phyloP scores from a whole-genome alignment of 2,888 invertebrate species.

The Leptopilina myrica region DNA sequence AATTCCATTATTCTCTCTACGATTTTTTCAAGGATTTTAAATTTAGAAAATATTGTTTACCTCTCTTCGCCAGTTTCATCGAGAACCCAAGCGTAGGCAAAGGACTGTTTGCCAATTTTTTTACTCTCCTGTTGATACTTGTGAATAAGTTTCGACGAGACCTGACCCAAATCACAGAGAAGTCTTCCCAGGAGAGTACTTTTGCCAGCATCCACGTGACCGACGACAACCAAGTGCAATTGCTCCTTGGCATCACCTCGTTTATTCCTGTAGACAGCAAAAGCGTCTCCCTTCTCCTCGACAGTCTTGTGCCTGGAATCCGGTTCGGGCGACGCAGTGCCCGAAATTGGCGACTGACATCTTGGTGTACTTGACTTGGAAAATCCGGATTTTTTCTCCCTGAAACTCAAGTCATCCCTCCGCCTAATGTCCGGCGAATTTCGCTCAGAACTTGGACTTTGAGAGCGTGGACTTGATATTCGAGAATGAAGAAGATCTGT shows the following conservation, averaged over 20 bases:
- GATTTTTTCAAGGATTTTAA: no score
- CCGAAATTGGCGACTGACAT: constrained; percentile 84
- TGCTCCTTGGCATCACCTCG: constrained; percentile 90
- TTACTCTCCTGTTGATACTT: constrained; percentile 98
- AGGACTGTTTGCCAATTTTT: constrained; percentile 98
- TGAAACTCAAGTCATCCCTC: constrained; percentile 72
- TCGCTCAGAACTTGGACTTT: constrained; percentile 67
- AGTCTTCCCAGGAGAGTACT: constrained; percentile 98
- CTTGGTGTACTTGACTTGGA: constrained; percentile 79
- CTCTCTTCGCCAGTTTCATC: constrained; percentile 99
- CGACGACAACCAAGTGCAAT: constrained; percentile 94
- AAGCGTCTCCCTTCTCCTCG: constrained; percentile 76
- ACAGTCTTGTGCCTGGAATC: constrained; percentile 48
- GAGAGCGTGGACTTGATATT: constrained; percentile 66
- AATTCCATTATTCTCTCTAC: no score
- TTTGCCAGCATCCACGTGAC: constrained; percentile 98
- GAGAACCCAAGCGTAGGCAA: constrained; percentile 99
- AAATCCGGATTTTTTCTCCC: constrained; percentile 65
- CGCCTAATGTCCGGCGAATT: constrained; percentile 67
- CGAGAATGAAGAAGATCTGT: constrained; percentile 61
- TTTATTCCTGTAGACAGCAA: constrained; percentile 84
- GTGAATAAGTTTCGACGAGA: constrained; percentile 79
- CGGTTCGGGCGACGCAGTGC: constrained; percentile 68
- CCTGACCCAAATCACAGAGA: constrained; percentile 90
- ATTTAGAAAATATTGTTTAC: constrained; percentile 68